These are phyloP conservation scores for Lateolabrax maculatus DNA, from an alignment of 2,797 vertebrate species.

Conservation along the genomic window DNA sequence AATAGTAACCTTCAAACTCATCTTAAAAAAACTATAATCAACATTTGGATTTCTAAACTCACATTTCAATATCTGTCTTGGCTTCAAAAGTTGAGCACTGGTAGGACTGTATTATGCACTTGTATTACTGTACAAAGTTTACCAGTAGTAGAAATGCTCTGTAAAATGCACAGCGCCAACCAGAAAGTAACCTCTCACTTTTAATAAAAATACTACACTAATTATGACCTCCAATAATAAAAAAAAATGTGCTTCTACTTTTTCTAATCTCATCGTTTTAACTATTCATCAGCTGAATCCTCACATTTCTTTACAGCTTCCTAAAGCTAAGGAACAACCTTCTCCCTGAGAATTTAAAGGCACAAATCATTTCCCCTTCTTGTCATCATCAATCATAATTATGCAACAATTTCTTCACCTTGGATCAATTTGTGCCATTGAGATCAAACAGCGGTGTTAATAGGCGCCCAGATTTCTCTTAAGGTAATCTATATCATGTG, in stretches of 20 bases:
- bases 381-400: conserved; percentile 93
- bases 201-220: background rate
- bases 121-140: background rate
- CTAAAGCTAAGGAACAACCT: conserved; percentile 73
- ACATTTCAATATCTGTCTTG: background rate
- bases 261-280: background rate
- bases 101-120: background rate
- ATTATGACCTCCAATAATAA: background rate
- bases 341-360: conserved; percentile 80
- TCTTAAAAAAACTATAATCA: no score
- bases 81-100: background rate
- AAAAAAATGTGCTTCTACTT: background rate
- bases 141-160: background rate
- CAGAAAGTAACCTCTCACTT: background rate
- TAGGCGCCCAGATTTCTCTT: conserved; percentile 85
- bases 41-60: background rate
- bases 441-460: conserved; percentile 92
- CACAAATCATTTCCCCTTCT: conserved; percentile 85
- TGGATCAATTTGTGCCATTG: conserved; percentile 96
- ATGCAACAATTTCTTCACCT: conserved; percentile 96
- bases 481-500: conserved; percentile 92
- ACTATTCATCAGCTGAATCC: conserved; percentile 19
- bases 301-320: conserved; percentile 46
- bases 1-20: background rate
- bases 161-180: background rate